Evolutionary conservation across 2,113 vertebrate genomes (phyloP), one percentile per base, ranked within the genome.

Genomic region (Recurvirostra avosetta): DNA sequence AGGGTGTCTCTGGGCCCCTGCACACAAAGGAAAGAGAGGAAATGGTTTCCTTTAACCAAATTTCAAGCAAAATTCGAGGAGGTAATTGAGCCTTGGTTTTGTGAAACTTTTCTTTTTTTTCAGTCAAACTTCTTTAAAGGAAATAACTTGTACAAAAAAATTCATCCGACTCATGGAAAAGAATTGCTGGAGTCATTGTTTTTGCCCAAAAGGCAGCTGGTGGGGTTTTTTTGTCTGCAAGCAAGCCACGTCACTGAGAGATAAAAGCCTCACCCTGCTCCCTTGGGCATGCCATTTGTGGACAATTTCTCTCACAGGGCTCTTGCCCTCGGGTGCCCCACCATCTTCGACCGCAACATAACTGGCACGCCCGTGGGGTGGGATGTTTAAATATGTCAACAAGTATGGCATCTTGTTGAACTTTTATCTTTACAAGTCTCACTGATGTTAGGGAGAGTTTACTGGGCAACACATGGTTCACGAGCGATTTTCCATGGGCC

Each of bases 341-440:
- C 7, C n/a, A 15, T 18, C 47, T 38, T 63, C 0, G 0, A 32
- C 8, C 1, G 0, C 36, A 21, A 29, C 16, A 15, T 47, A 34
- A 30, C 11, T 34, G 50, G 22, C 65, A 21, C 2, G 1, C 59
- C 32, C 27, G 27, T 14, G 26, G 10, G 16, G 21, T 59, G 41
- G 23, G 5, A 23, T 2, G 2, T 25, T 77, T 43, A 26, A 49
- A 10, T 27, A 29, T 16, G 23, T 12, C 59, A 61, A 59, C 26
- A 26, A 43, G 5, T 20, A 21, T 0, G 1, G 5, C 0, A 0
- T 21, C 34, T 36, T 30, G 36, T 3, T 25, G 52, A 58, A 59
- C 17, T 40, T 77, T 22, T 41, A 18, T 27, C 38, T 86, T 90
- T 45, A 11, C 62, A 41, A 15, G 26, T 29, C 45, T 38, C 2